Base-by-base conservation (phyloP, 2,797 vertebrate species). In the Tinamus major region DNA sequence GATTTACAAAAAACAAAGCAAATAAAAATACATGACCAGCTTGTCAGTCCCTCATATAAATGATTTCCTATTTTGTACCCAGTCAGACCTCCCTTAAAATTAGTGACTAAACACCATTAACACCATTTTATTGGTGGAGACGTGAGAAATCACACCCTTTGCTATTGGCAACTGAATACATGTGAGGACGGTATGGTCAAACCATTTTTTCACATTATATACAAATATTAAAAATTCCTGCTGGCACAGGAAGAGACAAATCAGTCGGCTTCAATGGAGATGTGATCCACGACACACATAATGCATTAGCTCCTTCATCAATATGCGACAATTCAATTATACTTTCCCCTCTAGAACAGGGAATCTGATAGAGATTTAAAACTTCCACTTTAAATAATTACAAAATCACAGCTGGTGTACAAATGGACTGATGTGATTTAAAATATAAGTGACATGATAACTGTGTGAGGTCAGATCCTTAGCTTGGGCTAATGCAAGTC, bases 141-240 rank as follows among this genome's bases (percentile, higher is more conserved):
- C 27, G 6, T 6, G 11, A 79, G 14, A 70, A 74, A 79, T 27
- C 26, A 70, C 35, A 46, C 2, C 29, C 77, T 68, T 64, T 7
- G 4, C 17, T 49, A 5, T 15, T 5, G 23, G 3, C 8, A 49
- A 5, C 21, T 46, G 33, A 55, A 67, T 3, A 24, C 0, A 1
- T 17, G 13, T 37, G 29, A 70, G 29, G 2, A 83, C 1, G 48
- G 37, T 71, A 15, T 26, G 39, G 12, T 53, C 35, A 74, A 79
- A 62, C 2, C 16, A 29, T 39, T 2, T 41, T 76, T 63, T 63
- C 41, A 2, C 31, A 29, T 18, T 39, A 35, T 69, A 39, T 48
- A 51, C 5, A 35, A 68, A 68, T 27, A 12, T 11, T 70, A 68
- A 24, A 76, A 44, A 33, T 62, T 10, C 18, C 17, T 42, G 4